Evolutionary conservation across 2,797 vertebrate species (phyloP).

Genomic region (Sebastiscus tertius): DNA sequence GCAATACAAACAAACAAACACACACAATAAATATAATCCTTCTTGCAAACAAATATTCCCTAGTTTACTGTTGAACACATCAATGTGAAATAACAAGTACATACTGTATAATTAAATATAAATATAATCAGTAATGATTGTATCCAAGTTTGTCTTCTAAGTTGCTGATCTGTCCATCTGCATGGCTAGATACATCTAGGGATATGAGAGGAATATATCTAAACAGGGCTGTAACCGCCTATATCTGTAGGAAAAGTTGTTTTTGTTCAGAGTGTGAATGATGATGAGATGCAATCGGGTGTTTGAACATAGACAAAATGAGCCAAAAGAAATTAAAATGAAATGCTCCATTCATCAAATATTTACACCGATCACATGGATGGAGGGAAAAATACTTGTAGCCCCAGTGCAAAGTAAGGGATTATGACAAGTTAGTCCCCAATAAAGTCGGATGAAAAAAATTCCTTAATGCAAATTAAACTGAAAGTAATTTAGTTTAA

Average conservation of each 20-base stretch:
- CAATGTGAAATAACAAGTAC: background rate
- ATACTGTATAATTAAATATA: background rate
- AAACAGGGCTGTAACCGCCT: background rate
- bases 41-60: background rate
- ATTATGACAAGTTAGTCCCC: background rate
- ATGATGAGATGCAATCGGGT: background rate
- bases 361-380: background rate
- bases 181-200: background rate
- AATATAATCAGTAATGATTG: background rate
- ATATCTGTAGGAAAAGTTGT: background rate
- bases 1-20: background rate
- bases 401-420: accelerated
- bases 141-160: background rate
- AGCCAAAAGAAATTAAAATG: background rate
- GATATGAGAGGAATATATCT: background rate
- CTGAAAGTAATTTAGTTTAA: background rate
- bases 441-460: background rate
- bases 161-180: background rate
- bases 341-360: background rate
- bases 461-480: background rate
- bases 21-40: background rate
- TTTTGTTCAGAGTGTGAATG: background rate
- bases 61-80: background rate
- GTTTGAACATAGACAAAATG: background rate
- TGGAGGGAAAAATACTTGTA: background rate